Percentiles rank a stretch among this genome's conserved stretches.
phyloP scores from a whole-genome alignment of 2,888 invertebrate species.

The Liposcelis brunnea region DNA sequence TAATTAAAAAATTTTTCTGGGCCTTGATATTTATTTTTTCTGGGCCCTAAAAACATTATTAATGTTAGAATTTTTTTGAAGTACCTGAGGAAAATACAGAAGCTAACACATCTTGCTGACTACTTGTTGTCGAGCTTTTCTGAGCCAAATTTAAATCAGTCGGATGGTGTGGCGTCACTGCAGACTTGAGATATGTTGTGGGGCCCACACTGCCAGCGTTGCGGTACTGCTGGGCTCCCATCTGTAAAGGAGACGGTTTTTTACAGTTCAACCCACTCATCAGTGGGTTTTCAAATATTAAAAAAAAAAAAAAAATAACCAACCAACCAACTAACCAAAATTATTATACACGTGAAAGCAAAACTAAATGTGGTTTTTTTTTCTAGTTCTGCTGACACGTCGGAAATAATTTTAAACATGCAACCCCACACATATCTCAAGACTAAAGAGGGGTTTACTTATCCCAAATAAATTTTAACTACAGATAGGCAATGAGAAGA shows the following conservation, averaged over 20 bases:
- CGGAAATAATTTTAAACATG: slow-evolving; percentile 16
- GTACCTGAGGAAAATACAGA: slow-evolving; percentile 38
- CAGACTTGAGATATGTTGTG: slow-evolving; percentile 24
- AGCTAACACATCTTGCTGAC: slow-evolving; percentile 28
- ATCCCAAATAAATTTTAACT: no score
- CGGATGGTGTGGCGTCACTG: slow-evolving; percentile 32
- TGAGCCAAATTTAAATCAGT: slow-evolving; percentile 23
- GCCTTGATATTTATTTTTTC: not conserved
- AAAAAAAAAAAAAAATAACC: slow-evolving; percentile 25
- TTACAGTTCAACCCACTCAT: slow-evolving; percentile 17
- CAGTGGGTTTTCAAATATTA: no score
- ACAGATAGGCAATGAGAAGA: slow-evolving; percentile 12
- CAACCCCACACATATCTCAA: no score
- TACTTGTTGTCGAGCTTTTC: slow-evolving; percentile 25
- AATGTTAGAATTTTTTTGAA: slow-evolving; percentile 15
- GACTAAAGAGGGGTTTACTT: no score
- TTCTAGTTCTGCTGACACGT: slow-evolving; percentile 27
- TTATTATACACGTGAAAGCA: slow-evolving; percentile 26
- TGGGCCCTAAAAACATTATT: not conserved
- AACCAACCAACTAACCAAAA: slow-evolving; percentile 8
- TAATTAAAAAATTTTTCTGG: no score
- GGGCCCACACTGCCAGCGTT: slow-evolving; percentile 21
- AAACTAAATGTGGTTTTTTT: slow-evolving; percentile 22
- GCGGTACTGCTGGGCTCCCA: slow-evolving; percentile 23
- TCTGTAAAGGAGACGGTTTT: slow-evolving; percentile 19